Evolutionary conservation across 2,113 vertebrate genomes (phyloP).

Genomic region (Bufo gargarizans): DNA sequence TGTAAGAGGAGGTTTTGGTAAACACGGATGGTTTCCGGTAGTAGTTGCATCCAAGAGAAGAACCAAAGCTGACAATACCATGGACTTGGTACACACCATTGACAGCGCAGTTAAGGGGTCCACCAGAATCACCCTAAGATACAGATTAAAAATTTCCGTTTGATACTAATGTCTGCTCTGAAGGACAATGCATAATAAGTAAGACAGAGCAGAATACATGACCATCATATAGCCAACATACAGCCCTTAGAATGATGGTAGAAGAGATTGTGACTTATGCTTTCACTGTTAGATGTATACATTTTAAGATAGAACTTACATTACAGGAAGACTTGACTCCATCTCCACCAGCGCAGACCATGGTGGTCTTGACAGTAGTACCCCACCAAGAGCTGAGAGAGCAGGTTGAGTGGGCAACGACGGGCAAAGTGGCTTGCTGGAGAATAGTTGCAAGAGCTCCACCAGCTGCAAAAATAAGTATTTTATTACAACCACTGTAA

Average conservation of each 20-base stretch:
- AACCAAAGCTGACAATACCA: conserved; percentile 89
- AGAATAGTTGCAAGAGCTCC: conserved; percentile 79
- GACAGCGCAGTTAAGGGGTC: conserved; percentile 84
- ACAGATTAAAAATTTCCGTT: neutral
- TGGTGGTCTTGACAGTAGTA: conserved; percentile 77
- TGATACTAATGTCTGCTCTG: neutral
- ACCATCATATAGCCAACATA: neutral
- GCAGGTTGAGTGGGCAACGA: conserved; percentile 78
- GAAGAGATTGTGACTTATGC: neutral
- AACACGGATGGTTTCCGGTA: conserved; percentile 85
- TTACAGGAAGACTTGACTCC: conserved; percentile 78
- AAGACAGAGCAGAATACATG: neutral
- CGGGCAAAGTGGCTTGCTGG: conserved; percentile 83
- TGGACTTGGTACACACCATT: conserved; percentile 78
- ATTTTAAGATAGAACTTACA: conserved; percentile 65
- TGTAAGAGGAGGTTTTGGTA: conserved; percentile 85
- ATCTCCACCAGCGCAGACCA: conserved; percentile 88
- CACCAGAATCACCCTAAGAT: conserved; percentile 84
- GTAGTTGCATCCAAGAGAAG: conserved; percentile 78
- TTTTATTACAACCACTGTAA: neutral
- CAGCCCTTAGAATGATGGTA: neutral
- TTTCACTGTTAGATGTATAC: neutral
- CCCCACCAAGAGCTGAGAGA: conserved; percentile 82
- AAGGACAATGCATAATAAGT: neutral
- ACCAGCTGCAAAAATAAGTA: conserved; percentile 70